Evolutionary conservation across 1,140 invertebrate species (phyloP).

Genomic region (Drosophila nannoptera): DNA sequence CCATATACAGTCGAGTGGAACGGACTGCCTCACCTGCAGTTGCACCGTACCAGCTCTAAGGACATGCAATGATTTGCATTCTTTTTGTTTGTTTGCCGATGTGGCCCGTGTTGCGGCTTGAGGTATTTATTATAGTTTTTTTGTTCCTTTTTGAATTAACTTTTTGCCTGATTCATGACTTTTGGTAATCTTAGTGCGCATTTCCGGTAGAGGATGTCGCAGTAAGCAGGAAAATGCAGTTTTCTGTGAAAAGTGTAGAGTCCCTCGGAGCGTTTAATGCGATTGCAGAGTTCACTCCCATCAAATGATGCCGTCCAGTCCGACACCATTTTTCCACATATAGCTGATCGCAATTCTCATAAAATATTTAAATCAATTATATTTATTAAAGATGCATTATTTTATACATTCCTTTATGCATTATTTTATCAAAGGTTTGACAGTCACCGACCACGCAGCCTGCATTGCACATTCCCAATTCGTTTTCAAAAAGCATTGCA

Average conservation of each 20-base stretch:
- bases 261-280: conserved; percentile 19
- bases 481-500: conserved; percentile 14
- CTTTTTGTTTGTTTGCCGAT: conserved; percentile 53
- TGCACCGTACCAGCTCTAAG: conserved; percentile 11
- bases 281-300: conserved; percentile 11
- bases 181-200: conserved; percentile 61
- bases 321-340: neutral
- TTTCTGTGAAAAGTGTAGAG: conserved; percentile 3
- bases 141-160: conserved; percentile 61
- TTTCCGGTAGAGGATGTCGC: conserved; percentile 45
- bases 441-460: neutral
- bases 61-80: conserved; percentile 69
- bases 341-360: neutral
- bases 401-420: neutral
- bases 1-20: conserved; percentile 47
- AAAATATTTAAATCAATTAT: neutral
- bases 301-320: conserved; percentile 9
- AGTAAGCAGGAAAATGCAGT: conserved; percentile 17
- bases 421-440: neutral
- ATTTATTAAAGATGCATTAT: neutral
- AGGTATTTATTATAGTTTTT: conserved; percentile 38
- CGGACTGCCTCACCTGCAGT: conserved; percentile 24
- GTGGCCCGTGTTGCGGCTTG: conserved; percentile 34
- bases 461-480: too few relatives aligned
- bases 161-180: conserved; percentile 75